phyloP scores from a whole-genome alignment of 2,888 invertebrate genomes.

The Caenorhabditis imperialis region DNA sequence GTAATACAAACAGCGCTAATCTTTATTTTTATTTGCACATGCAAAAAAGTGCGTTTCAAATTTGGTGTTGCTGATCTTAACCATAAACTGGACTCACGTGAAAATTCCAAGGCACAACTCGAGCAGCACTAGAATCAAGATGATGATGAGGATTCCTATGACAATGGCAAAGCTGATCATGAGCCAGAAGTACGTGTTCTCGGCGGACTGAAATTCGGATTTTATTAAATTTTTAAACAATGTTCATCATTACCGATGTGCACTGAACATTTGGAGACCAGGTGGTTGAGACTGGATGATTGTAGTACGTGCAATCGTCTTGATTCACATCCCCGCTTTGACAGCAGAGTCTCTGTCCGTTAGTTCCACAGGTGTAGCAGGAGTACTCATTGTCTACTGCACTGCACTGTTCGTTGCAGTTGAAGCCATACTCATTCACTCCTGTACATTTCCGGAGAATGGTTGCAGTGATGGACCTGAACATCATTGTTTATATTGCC shows the following conservation, averaged over 20 bases:
- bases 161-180: constrained; percentile 64
- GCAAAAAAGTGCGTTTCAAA: constrained; percentile 6
- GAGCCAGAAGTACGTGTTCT: constrained; percentile 64
- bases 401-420: constrained; percentile 52
- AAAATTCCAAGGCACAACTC: constrained; percentile 40
- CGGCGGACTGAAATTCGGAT: constrained; percentile 52
- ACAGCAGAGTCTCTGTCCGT: constrained; percentile 53
- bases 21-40: constrained; percentile 19
- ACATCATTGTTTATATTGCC: no score
- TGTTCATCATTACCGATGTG: constrained; percentile 6
- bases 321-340: constrained; percentile 30
- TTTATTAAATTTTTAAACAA: background rate
- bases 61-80: constrained; percentile 18
- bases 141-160: constrained; percentile 46
- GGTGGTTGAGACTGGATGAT: constrained; percentile 16
- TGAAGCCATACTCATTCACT: constrained; percentile 47
- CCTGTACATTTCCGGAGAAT: constrained; percentile 31
- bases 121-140: constrained; percentile 43
- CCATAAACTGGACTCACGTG: constrained; percentile 27
- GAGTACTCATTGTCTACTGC: constrained; percentile 31
- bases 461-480: constrained; percentile 26
- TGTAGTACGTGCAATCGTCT: constrained; percentile 43
- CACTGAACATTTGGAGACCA: constrained; percentile 22
- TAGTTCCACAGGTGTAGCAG: constrained; percentile 45
- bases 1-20: constrained; percentile 44